Conservation (phyloP, 2,888 invertebrate species). For the Tipula helvola region DNA sequence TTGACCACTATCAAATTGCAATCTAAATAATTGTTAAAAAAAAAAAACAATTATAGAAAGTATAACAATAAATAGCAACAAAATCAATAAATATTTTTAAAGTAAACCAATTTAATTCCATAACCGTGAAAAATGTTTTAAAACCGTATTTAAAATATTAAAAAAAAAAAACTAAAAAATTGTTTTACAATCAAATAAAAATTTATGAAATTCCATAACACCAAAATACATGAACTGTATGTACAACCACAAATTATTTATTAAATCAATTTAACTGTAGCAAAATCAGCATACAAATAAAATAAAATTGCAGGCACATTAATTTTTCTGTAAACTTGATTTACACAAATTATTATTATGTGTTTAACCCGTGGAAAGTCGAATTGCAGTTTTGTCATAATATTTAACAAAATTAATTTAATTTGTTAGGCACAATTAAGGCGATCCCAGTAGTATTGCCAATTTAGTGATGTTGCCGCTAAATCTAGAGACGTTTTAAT, state of each 20-base stretch:
- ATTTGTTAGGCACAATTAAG: too few relatives aligned
- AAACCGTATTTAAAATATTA: not conserved
- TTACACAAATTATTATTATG: not conserved
- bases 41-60: not conserved
- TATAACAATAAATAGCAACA: not conserved
- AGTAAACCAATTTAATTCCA: not conserved
- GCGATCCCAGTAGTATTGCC: too few relatives aligned
- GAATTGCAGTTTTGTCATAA: too few relatives aligned
- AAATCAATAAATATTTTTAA: not conserved
- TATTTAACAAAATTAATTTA: too few relatives aligned
- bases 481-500: too few relatives aligned
- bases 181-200: not conserved
- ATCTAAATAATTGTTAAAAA: not conserved
- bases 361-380: not conserved
- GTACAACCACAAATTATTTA: not conserved
- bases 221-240: not conserved
- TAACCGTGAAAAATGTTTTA: not conserved
- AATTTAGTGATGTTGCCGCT: too few relatives aligned
- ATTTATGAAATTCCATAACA: not conserved
- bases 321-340: not conserved
- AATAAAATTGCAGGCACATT: not conserved
- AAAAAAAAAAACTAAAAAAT: not conserved
- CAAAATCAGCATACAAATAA: not conserved
- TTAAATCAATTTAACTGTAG: not conserved
- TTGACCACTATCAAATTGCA: constrained; percentile 4